Conservation (phyloP, 23 tunicate species). For the Oikopleura vanhoeffeni region DNA sequence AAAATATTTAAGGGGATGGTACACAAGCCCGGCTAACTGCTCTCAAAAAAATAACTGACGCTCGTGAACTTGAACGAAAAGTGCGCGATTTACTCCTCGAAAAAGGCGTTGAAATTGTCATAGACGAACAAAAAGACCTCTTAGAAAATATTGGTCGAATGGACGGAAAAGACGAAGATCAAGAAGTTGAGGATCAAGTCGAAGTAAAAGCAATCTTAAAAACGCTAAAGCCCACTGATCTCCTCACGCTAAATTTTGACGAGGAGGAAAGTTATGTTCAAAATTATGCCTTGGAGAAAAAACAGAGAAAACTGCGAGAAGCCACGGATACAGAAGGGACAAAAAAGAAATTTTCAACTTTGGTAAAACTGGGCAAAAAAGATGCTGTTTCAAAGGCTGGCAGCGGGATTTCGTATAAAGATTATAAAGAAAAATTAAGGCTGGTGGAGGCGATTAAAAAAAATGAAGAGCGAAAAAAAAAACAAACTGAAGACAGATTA, state of each 20-base stretch:
- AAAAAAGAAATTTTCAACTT: neutral
- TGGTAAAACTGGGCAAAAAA: no score
- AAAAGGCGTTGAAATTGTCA: neutral
- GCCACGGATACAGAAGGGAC: neutral
- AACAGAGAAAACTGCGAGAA: neutral
- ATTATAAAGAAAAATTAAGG: neutral
- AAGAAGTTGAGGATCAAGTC: constrained; percentile 2
- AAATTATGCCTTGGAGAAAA: neutral
- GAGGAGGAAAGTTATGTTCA: neutral
- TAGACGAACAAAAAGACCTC: neutral
- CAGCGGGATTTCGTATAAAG: neutral
- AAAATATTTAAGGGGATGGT: neutral
- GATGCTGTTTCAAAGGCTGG: neutral
- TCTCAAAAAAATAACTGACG: neutral
- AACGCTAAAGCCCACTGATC: neutral
- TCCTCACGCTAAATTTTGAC: neutral
- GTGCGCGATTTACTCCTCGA: neutral
- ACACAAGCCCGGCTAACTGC: neutral
- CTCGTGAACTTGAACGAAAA: neutral
- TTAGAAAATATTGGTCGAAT: neutral
- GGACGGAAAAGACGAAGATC: neutral
- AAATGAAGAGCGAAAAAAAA: neutral
- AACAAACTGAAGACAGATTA: neutral
- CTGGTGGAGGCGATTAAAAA: neutral
- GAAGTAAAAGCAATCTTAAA: neutral